Evolutionary conservation across 2,797 vertebrate genomes (phyloP).

Genomic region (Oreochromis mossambicus): DNA sequence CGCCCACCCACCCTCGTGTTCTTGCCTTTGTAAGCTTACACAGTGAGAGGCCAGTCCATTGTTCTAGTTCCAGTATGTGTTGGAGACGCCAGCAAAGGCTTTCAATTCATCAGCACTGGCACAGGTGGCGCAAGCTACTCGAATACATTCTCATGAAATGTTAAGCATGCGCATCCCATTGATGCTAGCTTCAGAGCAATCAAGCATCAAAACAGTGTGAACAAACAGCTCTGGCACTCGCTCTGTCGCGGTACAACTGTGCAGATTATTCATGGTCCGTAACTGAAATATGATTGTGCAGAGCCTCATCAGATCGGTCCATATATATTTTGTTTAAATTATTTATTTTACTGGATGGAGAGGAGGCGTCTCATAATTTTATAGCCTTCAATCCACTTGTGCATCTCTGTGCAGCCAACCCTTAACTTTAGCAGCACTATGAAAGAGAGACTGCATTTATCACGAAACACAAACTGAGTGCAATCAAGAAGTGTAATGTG

Average conservation of each 20-base stretch:
- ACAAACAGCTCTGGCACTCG: constrained; percentile 5
- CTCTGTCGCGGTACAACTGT: not conserved
- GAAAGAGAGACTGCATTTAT: not conserved
- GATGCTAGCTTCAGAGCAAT: constrained; percentile 53
- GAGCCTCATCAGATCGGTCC: constrained; percentile 3
- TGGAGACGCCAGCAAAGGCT: constrained; percentile 39
- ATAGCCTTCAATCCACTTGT: not conserved
- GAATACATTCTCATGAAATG: constrained; percentile 37
- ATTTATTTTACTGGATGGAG: constrained; percentile 16
- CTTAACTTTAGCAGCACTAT: not conserved
- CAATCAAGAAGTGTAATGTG: constrained; percentile 12
- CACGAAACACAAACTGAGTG: not conserved
- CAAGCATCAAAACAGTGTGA: constrained; percentile 30
- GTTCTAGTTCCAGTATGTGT: constrained; percentile 41
- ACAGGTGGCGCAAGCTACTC: constrained; percentile 18
- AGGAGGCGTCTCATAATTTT: not conserved
- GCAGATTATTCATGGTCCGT: not conserved
- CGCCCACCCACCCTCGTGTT: not conserved
- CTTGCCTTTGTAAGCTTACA: not conserved
- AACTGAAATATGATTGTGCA: constrained; percentile 24
- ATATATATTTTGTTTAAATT: not conserved
- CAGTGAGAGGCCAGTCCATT: constrained; percentile 9
- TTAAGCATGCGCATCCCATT: constrained; percentile 20
- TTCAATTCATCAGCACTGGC: constrained; percentile 29
- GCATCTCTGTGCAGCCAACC: not conserved